Evolutionary conservation across 2,888 invertebrate species (phyloP).

Genomic region (Leptinotarsa tumamoca): DNA sequence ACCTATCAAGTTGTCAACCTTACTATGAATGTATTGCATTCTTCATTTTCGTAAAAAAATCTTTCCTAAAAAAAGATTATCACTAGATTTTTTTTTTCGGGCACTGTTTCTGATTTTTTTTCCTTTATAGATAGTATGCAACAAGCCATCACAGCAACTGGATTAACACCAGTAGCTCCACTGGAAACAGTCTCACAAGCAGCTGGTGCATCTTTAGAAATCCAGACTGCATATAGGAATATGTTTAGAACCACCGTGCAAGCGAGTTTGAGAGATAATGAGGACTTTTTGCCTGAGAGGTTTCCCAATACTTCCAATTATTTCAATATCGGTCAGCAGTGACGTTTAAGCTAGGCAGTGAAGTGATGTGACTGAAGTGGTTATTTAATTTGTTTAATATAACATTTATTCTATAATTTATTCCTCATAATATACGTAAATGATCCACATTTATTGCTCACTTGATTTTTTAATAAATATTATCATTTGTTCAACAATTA

Average conservation of each 20-base stretch:
- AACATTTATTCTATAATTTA: constrained; percentile 18
- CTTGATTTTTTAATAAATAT: background rate
- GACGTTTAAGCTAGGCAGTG: constrained; percentile 12
- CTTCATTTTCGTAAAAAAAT: background rate
- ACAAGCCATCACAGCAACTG: constrained; percentile 68
- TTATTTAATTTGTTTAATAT: constrained; percentile 1
- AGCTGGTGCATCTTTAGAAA: constrained; percentile 66
- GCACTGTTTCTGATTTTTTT: background rate
- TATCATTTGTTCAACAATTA: background rate
- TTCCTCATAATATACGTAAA: constrained; percentile 9
- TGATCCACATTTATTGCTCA: constrained; percentile 9
- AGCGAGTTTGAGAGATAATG: constrained; percentile 67
- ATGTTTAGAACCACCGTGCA: constrained; percentile 68
- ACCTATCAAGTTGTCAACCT: no score
- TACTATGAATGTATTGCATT: no score
- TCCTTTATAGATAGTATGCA: constrained; percentile 60
- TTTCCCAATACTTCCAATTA: constrained; percentile 65
- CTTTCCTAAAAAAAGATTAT: no score
- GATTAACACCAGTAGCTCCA: constrained; percentile 66
- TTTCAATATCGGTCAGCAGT: constrained; percentile 54
- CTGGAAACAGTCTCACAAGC: constrained; percentile 68
- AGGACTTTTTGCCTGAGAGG: constrained; percentile 65
- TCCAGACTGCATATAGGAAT: constrained; percentile 70
- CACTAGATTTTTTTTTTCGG: no score
- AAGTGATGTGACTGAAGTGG: constrained; percentile 7